Conservation (phyloP, 2,113 vertebrate genomes). For the Pipra filicauda region DNA sequence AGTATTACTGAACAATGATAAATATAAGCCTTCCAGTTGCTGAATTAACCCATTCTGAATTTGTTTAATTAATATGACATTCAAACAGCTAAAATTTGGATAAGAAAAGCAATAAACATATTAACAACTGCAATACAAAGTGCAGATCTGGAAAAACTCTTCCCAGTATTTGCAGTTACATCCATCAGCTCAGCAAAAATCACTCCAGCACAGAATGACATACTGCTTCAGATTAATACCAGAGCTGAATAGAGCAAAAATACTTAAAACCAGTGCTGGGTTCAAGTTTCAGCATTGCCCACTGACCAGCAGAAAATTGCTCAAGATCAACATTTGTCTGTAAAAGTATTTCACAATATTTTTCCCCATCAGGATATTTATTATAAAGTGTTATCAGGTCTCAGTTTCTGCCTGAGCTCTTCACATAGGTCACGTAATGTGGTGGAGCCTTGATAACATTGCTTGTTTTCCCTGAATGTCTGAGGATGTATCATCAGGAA, state of each 20-base stretch:
- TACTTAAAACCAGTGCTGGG: neutral
- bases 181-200: neutral
- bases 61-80: slow-evolving; percentile 20
- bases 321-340: neutral
- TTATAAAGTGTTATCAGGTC: neutral
- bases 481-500: neutral
- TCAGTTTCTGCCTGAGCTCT: neutral
- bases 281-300: neutral
- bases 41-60: slow-evolving; percentile 27
- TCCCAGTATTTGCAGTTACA: neutral
- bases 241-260: neutral
- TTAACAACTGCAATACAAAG: neutral
- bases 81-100: neutral
- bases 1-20: slow-evolving; percentile 35
- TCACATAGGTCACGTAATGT: neutral
- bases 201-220: neutral
- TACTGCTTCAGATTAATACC: neutral
- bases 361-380: neutral
- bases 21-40: slow-evolving; percentile 37
- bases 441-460: neutral
- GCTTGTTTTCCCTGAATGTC: neutral
- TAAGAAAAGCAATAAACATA: neutral
- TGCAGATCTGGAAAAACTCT: neutral
- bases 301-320: neutral
- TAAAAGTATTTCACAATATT: neutral